Evolutionary conservation across 2,888 invertebrate species (phyloP), one percentile per base, ranked within the genome.

Genomic region (Rhingia campestris): DNA sequence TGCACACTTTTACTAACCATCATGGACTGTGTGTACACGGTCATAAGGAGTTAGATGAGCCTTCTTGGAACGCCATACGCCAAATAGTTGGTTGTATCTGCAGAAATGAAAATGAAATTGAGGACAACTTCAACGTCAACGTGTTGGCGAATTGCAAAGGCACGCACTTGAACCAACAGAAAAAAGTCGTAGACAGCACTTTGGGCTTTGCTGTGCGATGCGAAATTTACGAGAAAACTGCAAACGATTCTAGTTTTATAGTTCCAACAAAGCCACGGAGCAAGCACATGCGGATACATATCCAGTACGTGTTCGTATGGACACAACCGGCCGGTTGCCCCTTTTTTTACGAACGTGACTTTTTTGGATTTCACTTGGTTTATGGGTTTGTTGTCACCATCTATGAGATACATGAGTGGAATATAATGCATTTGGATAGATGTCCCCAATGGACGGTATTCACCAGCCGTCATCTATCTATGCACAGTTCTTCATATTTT

Each of bases 241-340:
- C 63, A 33, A 81, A 75, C 58, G 43, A 59, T 70, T 64, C 58
- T 75, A 59, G 66, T 80, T 80, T 80, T 63, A 75, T 81, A 37
- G 58, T 70, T 70, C 22, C 64, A 81, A 69, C 69, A 61, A 49
- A 70, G 51, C 63, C 41, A 49, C 74, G 61, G 56, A 47, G 35
- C 47, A 66, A 41, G 35, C 47, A 66, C 22, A 73, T 54, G 54
- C 33, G 47, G 56, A 58, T 70, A 64, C 41, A 41, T 63, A 74
- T 67, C 54, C 45, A 12, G 33, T 69, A 75, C 81, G 81, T 81
- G 81, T 51, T 56, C 45, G 39, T 7, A 69, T 64, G 51, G 33
- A 59, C 41, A 14, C 41, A 9, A 41, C 12, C 51, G 45, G 39
- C 41, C 30, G 39, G 35, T 35, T 63, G 64, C 51, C 64, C 54